phyloP scores from a whole-genome alignment of 2,888 invertebrate species.

The Drosophila hawaiiensis region DNA sequence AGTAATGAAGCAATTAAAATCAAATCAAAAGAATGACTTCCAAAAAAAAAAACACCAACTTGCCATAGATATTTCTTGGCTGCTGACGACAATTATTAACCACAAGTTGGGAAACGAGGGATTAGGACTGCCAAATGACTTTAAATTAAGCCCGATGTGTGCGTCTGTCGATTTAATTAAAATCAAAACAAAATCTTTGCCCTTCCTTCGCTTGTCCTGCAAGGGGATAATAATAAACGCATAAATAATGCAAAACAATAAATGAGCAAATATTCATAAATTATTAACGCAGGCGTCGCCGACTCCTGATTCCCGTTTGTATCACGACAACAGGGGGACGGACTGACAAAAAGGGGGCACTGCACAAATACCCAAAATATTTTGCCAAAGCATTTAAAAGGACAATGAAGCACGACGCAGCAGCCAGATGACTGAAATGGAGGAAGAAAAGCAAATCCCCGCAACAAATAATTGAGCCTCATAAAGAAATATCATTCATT shows the following conservation, averaged over 20 bases:
- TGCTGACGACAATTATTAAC: slow-evolving; percentile 20
- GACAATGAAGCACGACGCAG: slow-evolving; percentile 72
- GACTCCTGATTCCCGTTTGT: slow-evolving; percentile 28
- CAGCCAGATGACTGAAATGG: slow-evolving; percentile 58
- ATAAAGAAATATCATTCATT: slow-evolving; percentile 82
- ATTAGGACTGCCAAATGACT: slow-evolving; percentile 70
- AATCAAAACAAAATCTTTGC: slow-evolving; percentile 79
- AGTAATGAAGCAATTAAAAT: slow-evolving; percentile 3
- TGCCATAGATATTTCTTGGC: slow-evolving; percentile 12
- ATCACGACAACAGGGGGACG: slow-evolving; percentile 9
- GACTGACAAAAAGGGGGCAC: slow-evolving; percentile 56
- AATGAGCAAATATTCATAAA: slow-evolving; percentile 82
- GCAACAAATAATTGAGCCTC: slow-evolving; percentile 82
- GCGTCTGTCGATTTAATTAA: slow-evolving; percentile 80
- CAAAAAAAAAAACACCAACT: slow-evolving; percentile 17
- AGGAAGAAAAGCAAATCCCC: slow-evolving; percentile 77
- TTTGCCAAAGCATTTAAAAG: slow-evolving; percentile 80
- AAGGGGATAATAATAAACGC: slow-evolving; percentile 74
- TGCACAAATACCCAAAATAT: slow-evolving; percentile 79
- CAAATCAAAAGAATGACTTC: background rate
- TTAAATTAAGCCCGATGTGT: slow-evolving; percentile 74
- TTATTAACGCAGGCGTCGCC: slow-evolving; percentile 73
- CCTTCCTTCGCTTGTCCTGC: slow-evolving; percentile 13
- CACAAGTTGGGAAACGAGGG: slow-evolving; percentile 40
- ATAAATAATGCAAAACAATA: slow-evolving; percentile 81